phyloP scores from a whole-genome alignment of 2,113 vertebrate species.

The Polyodon spathula region DNA sequence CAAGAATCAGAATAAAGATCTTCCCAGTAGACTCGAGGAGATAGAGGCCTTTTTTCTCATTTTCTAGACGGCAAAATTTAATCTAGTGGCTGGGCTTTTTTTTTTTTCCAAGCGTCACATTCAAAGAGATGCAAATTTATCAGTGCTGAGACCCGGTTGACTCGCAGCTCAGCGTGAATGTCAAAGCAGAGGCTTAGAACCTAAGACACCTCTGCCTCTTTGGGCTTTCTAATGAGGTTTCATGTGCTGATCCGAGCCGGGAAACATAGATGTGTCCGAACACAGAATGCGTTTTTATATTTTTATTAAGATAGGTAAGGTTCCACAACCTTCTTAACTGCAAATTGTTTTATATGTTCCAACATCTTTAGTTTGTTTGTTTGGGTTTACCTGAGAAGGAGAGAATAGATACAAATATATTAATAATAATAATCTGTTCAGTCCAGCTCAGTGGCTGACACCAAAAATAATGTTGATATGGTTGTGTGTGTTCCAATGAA shows the following conservation, averaged over 20 bases:
- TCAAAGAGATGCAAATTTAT: slow-evolving; percentile 98
- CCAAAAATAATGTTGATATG: too few relatives aligned
- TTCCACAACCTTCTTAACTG: too few relatives aligned
- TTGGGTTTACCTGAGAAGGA: too few relatives aligned
- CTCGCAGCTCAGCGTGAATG: slow-evolving; percentile 77
- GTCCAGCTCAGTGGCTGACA: too few relatives aligned
- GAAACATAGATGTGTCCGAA: background rate
- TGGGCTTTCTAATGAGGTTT: slow-evolving; percentile 45
- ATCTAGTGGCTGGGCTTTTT: slow-evolving; percentile 73
- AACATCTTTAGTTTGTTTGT: too few relatives aligned
- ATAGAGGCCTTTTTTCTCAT: slow-evolving; percentile 97
- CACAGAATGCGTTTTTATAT: background rate
- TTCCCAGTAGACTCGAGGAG: slow-evolving; percentile 97
- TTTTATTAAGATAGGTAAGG: too few relatives aligned
- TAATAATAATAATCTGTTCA: too few relatives aligned
- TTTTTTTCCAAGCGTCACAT: slow-evolving; percentile 73
- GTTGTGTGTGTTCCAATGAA: too few relatives aligned
- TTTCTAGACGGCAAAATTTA: slow-evolving; percentile 98
- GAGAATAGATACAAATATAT: too few relatives aligned
- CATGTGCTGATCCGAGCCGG: slow-evolving; percentile 12
- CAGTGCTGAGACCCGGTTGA: slow-evolving; percentile 80
- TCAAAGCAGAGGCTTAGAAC: slow-evolving; percentile 79
- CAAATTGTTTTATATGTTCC: too few relatives aligned
- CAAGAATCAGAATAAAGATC: slow-evolving; percentile 99
- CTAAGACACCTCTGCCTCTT: slow-evolving; percentile 60